phyloP scores from a whole-genome alignment of 2,888 invertebrate species.

The Lysandra bellargus region DNA sequence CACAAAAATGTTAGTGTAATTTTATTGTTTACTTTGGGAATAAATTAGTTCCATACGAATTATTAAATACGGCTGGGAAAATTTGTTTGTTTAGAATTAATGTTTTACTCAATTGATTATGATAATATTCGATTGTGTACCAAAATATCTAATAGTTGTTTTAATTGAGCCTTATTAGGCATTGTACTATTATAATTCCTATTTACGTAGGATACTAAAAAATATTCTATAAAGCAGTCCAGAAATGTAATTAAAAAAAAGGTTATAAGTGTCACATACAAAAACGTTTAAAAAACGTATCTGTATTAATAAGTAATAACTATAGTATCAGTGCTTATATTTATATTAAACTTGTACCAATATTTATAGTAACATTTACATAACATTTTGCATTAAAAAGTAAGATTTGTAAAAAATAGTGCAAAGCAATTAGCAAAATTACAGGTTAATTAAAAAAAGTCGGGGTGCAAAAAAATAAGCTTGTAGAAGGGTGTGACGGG shows the following conservation, averaged over 20 bases:
- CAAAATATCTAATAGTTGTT: not conserved
- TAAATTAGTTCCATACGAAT: slow-evolving; percentile 34
- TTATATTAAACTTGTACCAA: not conserved
- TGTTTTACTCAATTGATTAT: slow-evolving; percentile 27
- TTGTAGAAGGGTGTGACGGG: slow-evolving; percentile 4
- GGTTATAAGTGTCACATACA: not conserved
- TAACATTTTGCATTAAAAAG: not conserved
- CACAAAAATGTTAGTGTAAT: slow-evolving; percentile 37
- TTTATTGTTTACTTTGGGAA: slow-evolving; percentile 32
- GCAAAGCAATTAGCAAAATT: slow-evolving; percentile 16
- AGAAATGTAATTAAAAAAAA: not conserved
- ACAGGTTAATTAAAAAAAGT: not conserved
- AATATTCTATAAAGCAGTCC: not conserved
- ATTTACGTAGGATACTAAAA: not conserved
- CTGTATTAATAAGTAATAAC: not conserved
- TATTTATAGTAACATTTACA: not conserved
- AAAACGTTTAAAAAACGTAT: not conserved
- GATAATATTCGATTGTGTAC: slow-evolving; percentile 21
- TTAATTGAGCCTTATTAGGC: not conserved
- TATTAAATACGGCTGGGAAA: slow-evolving; percentile 28
- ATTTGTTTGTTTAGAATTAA: slow-evolving; percentile 32
- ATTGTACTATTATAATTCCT: not conserved
- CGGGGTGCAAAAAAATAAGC: slow-evolving; percentile 1
- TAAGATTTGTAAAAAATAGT: not conserved
- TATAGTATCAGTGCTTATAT: not conserved